Evolutionary conservation across 2,113 vertebrate genomes (phyloP), one percentile per base, ranked within the genome.

Genomic region (Pterocles burchelli): DNA sequence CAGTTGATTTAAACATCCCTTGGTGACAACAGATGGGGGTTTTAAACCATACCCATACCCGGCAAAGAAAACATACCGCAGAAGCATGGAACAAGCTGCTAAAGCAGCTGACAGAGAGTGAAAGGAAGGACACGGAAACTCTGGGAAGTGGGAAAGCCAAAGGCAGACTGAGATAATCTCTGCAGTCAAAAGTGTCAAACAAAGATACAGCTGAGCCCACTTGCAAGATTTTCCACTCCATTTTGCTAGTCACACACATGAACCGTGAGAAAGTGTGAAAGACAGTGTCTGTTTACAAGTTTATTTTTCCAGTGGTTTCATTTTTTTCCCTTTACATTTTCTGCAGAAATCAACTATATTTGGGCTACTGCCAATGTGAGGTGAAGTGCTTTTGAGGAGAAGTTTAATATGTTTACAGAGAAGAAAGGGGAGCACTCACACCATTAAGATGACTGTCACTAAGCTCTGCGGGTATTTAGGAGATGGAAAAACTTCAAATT

Each of bases 251-350:
- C 85, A 72, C 79, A 86, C 85, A 72, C 79, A 72, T 29, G 43
- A 70, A 57, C 24, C 61, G 65, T 94, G 93, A 95, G 95, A 90
- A 78, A 65, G 93, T 90, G 92, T 93, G 95, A 96, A 93, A 84
- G 93, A 57, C 85, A 89, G 36, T 61, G 58, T 75, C 92, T 95
- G 90, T 92, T 96, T 91, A 74, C 68, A 67, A 77, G 85, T 92
- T 91, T 63, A 10, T 88, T 83, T 84, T 95, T 74, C 92, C 92
- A 81, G 88, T 68, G 66, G 73, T 92, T 94, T 86, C 45, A 10
- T 38, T 28, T 17, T 20, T 21, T 26, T 31, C 10, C 7, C 28
- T 88, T 78, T n/a, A 75, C 24, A 78, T 87, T 89, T 87, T 36
- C 80, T 41, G 34, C 61, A 58, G 72, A 84, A 87, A 77, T 81